These are phyloP conservation scores for Gonatopus flavifemur DNA, from an alignment of 1,140 invertebrate species.

Conservation along the genomic window DNA sequence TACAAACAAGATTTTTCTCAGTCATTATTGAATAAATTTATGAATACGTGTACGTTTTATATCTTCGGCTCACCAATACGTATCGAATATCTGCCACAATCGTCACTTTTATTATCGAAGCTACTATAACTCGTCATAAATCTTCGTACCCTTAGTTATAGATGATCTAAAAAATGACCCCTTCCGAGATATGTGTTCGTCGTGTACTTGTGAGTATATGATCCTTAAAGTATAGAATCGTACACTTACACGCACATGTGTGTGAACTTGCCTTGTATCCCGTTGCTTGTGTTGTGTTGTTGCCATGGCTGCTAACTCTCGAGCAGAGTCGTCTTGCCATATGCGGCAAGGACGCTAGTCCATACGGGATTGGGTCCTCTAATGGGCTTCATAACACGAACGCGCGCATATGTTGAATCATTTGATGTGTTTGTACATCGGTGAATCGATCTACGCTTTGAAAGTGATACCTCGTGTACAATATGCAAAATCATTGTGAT, in stretches of 20 bases:
- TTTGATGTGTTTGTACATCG: no score
- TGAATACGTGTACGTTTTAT: neutral
- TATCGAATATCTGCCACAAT: constrained; percentile 11
- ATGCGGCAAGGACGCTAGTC: constrained; percentile 47
- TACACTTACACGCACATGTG: constrained; percentile 9
- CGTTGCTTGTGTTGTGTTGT: constrained; percentile 16
- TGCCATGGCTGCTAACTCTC: constrained; percentile 19
- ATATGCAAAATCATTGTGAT: no score
- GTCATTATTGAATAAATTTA: no score
- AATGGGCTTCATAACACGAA: constrained; percentile 29
- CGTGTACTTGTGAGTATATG: neutral
- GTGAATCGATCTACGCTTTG: no score
- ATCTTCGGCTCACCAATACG: constrained; percentile 9
- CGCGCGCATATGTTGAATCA: constrained; percentile 5
- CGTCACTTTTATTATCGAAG: constrained; percentile 29
- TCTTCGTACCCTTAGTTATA: constrained; percentile 16
- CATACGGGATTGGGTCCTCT: constrained; percentile 36
- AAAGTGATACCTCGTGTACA: no score
- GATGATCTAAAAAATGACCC: constrained; percentile 23
- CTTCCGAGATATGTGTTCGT: constrained; percentile 19
- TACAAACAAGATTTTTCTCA: no score
- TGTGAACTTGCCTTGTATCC: neutral
- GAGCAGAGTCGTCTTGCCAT: constrained; percentile 44
- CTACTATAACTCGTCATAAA: constrained; percentile 24
- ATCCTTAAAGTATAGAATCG: no score